Percentiles rank a stretch among this genome's conserved stretches.
Evolutionary conservation across 2,888 invertebrate genomes (phyloP).

Genomic region (Drosophila subquinaria): DNA sequence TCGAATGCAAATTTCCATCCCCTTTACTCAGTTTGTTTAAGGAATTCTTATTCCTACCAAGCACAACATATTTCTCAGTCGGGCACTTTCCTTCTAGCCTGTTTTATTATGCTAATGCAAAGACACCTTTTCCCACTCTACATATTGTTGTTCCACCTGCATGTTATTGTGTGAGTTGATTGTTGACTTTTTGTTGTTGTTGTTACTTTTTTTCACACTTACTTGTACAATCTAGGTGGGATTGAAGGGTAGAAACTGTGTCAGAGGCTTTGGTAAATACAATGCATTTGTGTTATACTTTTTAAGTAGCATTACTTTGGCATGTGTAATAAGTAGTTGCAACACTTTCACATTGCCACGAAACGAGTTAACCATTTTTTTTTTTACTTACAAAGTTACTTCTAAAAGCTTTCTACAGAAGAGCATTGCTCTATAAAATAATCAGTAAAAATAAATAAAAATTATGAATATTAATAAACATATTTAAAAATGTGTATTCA

Average conservation of each 20-base stretch:
- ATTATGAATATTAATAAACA: neutral
- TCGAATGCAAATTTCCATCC: conserved; percentile 1
- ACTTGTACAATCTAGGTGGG: conserved; percentile 13
- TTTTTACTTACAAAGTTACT: neutral
- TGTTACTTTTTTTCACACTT: conserved; percentile 26
- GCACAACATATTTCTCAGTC: conserved; percentile 6
- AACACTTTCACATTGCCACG: conserved; percentile 15
- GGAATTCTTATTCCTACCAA: neutral
- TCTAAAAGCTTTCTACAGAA: neutral
- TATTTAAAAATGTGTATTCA: neutral
- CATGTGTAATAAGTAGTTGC: conserved; percentile 14
- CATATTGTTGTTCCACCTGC: conserved; percentile 4
- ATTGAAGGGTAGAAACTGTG: conserved; percentile 60
- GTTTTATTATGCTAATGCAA: conserved; percentile 72
- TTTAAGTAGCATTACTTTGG: conserved; percentile 66
- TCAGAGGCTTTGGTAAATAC: conserved; percentile 60
- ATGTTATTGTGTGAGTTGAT: conserved; percentile 52
- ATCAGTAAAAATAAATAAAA: neutral
- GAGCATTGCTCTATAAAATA: neutral
- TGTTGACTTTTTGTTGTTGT: conserved; percentile 27
- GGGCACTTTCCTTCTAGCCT: conserved; percentile 5
- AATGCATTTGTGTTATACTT: conserved; percentile 70
- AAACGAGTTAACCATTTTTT: neutral
- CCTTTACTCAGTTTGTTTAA: neutral
- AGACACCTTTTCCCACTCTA: neutral